Evolutionary conservation across 2,797 vertebrate species (phyloP).

Genomic region (Myotis vivesi): DNA sequence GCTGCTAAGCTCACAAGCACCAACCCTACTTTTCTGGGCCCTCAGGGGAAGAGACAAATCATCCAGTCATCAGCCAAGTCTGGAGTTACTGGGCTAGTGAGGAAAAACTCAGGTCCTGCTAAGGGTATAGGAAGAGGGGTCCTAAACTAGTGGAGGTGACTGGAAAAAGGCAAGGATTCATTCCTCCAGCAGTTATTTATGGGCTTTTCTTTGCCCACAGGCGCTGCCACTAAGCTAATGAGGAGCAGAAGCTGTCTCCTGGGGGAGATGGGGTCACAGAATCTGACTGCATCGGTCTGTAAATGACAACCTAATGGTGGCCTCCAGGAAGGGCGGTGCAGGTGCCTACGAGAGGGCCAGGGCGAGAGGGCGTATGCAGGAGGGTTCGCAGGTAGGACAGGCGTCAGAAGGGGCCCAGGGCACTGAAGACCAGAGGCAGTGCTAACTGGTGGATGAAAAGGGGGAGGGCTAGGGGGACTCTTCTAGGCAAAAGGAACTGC

Average conservation of each 20-base stretch:
- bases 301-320: background rate
- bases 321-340: accelerated
- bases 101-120: background rate
- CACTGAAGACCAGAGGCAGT: background rate
- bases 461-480: background rate
- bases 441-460: background rate
- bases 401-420: background rate
- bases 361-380: background rate
- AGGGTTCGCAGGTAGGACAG: background rate
- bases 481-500: background rate
- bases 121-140: background rate
- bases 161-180: background rate
- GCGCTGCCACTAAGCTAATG: background rate
- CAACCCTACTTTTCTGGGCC: background rate
- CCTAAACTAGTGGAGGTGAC: background rate
- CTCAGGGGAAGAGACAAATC: background rate
- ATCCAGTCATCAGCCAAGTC: background rate
- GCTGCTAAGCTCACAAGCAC: background rate
- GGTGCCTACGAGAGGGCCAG: background rate
- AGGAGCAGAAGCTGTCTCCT: background rate
- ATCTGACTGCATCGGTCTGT: background rate
- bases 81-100: background rate
- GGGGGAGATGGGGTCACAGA: background rate
- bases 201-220: background rate
- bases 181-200: background rate